phyloP scores from a whole-genome alignment of 92 coral and sea anemone genomes.

The Zoanthus sansibaricus region DNA sequence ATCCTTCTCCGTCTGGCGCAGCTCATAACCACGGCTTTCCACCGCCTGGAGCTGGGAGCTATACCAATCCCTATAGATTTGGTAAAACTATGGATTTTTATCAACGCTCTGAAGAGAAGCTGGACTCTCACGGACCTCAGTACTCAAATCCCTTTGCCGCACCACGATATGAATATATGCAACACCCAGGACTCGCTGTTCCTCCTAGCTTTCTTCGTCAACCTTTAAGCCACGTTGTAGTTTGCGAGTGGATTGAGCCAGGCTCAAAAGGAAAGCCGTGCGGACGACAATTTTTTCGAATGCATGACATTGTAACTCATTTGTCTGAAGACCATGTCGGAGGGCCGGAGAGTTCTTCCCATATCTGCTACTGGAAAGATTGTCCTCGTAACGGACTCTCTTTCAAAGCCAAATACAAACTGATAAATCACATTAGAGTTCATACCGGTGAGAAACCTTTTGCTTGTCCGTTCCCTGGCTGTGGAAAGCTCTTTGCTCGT shows the following conservation, averaged over 20 bases:
- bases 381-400: slow-evolving; percentile 96
- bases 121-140: slow-evolving; percentile 72
- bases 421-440: slow-evolving; percentile 97
- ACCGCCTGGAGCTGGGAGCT: slow-evolving; percentile 73
- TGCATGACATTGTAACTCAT: slow-evolving; percentile 99
- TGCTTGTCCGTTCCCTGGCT: slow-evolving; percentile 97
- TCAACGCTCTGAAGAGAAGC: slow-evolving; percentile 77
- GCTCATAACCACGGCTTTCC: slow-evolving; percentile 32
- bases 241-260: slow-evolving; percentile 99
- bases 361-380: slow-evolving; percentile 97
- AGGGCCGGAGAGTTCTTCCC: slow-evolving; percentile 97
- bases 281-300: slow-evolving; percentile 98
- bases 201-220: slow-evolving; percentile 95
- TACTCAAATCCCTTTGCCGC: slow-evolving; percentile 87
- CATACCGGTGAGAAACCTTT: slow-evolving; percentile 99
- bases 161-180: slow-evolving; percentile 90
- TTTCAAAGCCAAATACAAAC: slow-evolving; percentile 98
- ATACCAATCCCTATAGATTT: slow-evolving; percentile 79
- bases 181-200: slow-evolving; percentile 87
- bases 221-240: slow-evolving; percentile 96
- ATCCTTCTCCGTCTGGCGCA: slow-evolving; percentile 42
- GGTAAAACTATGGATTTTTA: slow-evolving; percentile 75
- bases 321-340: slow-evolving; percentile 99
- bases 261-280: slow-evolving; percentile 98
- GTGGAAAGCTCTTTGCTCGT: slow-evolving; percentile 99